phyloP scores from a whole-genome alignment of 2,888 invertebrate species.

The Leptothorax acervorum region DNA sequence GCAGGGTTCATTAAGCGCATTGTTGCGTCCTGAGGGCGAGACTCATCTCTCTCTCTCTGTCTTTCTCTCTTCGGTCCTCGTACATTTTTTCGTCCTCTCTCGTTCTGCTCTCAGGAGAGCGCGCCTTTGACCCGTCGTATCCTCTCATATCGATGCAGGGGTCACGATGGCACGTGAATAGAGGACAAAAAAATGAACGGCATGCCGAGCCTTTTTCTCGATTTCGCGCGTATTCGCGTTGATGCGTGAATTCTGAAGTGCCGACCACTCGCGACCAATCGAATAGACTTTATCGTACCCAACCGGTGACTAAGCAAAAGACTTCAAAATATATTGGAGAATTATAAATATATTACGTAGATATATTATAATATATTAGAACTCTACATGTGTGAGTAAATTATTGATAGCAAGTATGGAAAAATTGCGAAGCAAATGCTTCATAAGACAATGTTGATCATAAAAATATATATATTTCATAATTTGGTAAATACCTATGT shows the following conservation, averaged over 20 bases:
- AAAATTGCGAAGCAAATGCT: neutral
- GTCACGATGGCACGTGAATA: constrained; percentile 52
- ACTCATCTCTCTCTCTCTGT: constrained; percentile 38
- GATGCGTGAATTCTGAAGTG: constrained; percentile 53
- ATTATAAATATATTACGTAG: neutral
- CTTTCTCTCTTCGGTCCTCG: constrained; percentile 20
- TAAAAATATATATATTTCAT: neutral
- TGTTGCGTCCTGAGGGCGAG: constrained; percentile 78
- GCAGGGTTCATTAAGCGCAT: constrained; percentile 84
- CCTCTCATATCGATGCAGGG: constrained; percentile 66
- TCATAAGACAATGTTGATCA: neutral
- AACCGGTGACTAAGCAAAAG: constrained; percentile 6
- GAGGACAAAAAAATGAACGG: constrained; percentile 44
- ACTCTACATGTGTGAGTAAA: neutral
- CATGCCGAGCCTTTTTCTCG: constrained; percentile 57
- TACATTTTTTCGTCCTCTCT: constrained; percentile 22
- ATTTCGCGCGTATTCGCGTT: constrained; percentile 60
- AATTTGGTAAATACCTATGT: neutral
- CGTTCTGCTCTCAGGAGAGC: constrained; percentile 16
- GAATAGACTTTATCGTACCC: neutral
- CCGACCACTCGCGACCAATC: constrained; percentile 22
- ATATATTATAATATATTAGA: neutral
- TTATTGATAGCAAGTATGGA: neutral
- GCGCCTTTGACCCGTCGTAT: constrained; percentile 70
- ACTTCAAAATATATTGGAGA: neutral